Conservation (phyloP, 2,888 invertebrate genomes). For the Synergus umbraculus region DNA sequence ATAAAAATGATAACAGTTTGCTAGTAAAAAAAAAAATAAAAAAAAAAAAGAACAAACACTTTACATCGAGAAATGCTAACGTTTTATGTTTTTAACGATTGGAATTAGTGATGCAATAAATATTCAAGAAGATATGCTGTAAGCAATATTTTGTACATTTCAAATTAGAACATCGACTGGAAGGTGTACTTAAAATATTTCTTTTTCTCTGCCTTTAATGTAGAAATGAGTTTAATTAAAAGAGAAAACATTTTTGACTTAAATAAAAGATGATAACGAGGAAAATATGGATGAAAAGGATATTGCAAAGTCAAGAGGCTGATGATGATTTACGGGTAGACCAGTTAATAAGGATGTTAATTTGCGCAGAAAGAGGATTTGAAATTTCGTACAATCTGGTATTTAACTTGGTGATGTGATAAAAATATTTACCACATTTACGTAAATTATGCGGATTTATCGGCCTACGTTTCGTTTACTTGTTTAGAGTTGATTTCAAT, state of each 20-base stretch:
- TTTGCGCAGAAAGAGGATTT: not conserved
- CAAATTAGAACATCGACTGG: conserved; percentile 20
- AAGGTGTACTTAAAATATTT: conserved; percentile 1
- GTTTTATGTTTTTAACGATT: not conserved
- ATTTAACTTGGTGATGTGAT: not conserved
- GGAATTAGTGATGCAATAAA: conserved; percentile 4
- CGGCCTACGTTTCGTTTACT: conserved; percentile 4
- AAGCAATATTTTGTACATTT: conserved; percentile 28
- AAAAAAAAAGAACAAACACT: not conserved
- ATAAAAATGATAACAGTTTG: not conserved
- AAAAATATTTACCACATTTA: not conserved
- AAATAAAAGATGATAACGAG: not conserved
- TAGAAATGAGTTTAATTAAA: not conserved
- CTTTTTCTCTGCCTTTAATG: not conserved
- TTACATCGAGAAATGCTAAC: not conserved
- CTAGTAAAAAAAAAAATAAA: not conserved
- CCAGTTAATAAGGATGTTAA: not conserved
- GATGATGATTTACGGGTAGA: not conserved
- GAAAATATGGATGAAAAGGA: not conserved
- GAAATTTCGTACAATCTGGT: conserved; percentile 5
- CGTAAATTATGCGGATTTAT: not conserved
- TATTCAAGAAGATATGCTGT: not conserved
- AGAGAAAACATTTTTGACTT: not conserved
- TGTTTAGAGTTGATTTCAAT: not conserved
- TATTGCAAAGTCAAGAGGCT: not conserved